A percentile compares a stretch with the other conserved stretches of the same genome.
Conservation (phyloP, 2,113 vertebrate species). For the Athene cunicularia region DNA sequence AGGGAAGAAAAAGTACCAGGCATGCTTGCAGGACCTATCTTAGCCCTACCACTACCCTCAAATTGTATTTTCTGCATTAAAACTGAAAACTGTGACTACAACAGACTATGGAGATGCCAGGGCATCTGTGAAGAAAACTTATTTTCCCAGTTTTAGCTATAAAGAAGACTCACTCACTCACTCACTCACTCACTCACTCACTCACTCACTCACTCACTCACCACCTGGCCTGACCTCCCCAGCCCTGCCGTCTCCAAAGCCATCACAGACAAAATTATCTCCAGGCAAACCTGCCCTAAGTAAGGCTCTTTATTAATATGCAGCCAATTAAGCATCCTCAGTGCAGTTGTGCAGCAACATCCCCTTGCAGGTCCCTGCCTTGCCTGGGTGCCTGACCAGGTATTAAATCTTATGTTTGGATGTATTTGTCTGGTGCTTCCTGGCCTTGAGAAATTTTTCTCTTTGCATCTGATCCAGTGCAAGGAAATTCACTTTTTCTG, state of each 20-base stretch:
- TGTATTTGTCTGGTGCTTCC: background rate
- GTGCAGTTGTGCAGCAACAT: accelerated
- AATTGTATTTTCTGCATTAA: background rate
- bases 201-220: no score
- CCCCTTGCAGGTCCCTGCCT: background rate
- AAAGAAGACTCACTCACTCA: background rate
- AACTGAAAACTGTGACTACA: accelerated
- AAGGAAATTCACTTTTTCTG: background rate
- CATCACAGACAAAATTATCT: no score
- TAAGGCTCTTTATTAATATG: background rate
- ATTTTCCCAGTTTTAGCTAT: background rate
- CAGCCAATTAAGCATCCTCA: background rate
- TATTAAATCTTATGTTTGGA: background rate
- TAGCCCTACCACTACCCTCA: background rate
- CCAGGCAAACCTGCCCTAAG: background rate
- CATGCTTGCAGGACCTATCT: background rate
- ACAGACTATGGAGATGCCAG: accelerated
- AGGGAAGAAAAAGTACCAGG: background rate
- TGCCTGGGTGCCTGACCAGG: background rate
- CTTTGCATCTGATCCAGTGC: background rate
- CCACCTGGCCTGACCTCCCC: background rate
- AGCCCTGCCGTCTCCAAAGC: background rate
- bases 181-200: no score
- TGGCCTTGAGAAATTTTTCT: background rate
- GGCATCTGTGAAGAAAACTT: background rate